These are phyloP conservation scores for Thaleichthys pacificus DNA, from an alignment of 2,797 vertebrate genomes.

Conservation along the genomic window DNA sequence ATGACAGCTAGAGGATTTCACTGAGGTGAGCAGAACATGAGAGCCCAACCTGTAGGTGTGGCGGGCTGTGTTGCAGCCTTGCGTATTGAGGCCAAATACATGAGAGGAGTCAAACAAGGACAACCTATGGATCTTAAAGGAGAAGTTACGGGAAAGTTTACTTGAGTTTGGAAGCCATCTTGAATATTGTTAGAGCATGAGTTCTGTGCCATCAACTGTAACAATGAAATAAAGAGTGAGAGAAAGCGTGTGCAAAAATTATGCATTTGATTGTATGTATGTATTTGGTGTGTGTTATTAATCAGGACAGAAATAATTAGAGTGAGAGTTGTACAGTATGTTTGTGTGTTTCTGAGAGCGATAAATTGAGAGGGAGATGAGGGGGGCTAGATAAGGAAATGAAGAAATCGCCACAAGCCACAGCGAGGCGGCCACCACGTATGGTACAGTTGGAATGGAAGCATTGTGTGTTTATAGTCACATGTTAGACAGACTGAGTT, in stretches of 20 bases:
- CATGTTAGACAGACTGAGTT: slow-evolving; percentile 43
- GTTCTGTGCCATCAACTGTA: neutral
- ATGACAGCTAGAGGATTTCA: slow-evolving; percentile 49
- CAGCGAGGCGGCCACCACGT: slow-evolving; percentile 51
- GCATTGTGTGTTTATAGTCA: slow-evolving; percentile 64
- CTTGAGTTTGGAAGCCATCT: slow-evolving; percentile 27
- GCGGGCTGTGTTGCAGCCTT: slow-evolving; percentile 8
- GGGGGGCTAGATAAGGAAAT: slow-evolving; percentile 12
- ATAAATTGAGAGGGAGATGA: slow-evolving; percentile 6
- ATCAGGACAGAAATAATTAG: neutral
- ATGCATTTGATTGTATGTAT: neutral
- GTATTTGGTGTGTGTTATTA: neutral
- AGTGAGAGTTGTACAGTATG: neutral
- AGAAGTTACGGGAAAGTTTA: no score
- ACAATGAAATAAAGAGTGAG: neutral
- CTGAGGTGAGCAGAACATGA: slow-evolving; percentile 24
- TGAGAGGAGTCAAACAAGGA: neutral
- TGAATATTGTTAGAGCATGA: neutral
- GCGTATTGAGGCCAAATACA: slow-evolving; percentile 7
- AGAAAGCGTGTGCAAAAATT: neutral
- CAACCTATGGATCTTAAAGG: no score
- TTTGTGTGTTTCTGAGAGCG: neutral
- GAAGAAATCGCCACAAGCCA: slow-evolving; percentile 60
- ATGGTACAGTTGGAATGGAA: slow-evolving; percentile 39
- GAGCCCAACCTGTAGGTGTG: slow-evolving; percentile 18